A percentile compares a stretch with the other conserved stretches of the same genome.
phyloP scores from a whole-genome alignment of 2,113 vertebrate genomes.

The Crotalus viridis region DNA sequence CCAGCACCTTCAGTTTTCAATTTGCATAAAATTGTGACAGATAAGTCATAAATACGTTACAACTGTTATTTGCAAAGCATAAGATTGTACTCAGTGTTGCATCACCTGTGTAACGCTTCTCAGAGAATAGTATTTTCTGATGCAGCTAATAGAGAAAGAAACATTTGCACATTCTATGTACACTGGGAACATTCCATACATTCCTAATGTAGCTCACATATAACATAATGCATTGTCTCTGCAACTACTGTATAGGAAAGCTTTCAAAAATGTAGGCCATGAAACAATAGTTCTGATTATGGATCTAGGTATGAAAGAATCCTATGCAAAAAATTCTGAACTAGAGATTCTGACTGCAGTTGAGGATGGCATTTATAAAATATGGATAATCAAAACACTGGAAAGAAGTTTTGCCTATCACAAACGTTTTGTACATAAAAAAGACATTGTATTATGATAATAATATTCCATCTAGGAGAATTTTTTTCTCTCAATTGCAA shows the following conservation, averaged over 20 bases:
- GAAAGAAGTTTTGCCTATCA: not conserved
- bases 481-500: not conserved
- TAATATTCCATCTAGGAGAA: not conserved
- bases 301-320: not conserved
- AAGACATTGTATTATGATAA: not conserved
- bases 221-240: not conserved
- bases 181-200: not conserved
- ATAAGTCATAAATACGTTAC: not conserved
- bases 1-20: not conserved
- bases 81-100: not conserved
- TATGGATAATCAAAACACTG: not conserved
- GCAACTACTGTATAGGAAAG: not conserved
- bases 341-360: not conserved
- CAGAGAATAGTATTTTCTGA: not conserved
- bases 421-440: not conserved
- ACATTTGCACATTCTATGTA: not conserved
- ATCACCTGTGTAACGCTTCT: not conserved
- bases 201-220: not conserved
- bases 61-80: not conserved
- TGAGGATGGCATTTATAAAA: not conserved
- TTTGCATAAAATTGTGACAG: not conserved
- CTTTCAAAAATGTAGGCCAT: not conserved
- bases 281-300: not conserved
- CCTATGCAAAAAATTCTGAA: not conserved
- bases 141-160: not conserved